Evolutionary conservation across 1,140 invertebrate species (phyloP).

Genomic region (Drosophila guanche): DNA sequence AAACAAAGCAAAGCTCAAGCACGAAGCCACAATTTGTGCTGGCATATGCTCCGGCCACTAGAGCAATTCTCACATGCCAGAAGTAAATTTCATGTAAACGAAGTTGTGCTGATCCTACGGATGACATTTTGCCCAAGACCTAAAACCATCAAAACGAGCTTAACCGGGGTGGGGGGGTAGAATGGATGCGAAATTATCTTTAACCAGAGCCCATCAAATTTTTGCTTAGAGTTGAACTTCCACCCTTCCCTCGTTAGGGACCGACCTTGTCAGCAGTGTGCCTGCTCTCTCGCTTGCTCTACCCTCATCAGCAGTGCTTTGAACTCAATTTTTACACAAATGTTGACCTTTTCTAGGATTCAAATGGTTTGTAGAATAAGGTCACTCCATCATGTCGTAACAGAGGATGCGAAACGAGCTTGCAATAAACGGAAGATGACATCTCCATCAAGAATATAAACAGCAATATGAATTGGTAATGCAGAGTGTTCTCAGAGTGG

Average conservation of each 20-base stretch:
- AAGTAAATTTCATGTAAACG: conserved; percentile 18
- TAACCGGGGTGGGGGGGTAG: not conserved
- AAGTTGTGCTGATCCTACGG: conserved; percentile 43
- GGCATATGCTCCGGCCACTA: conserved; percentile 16
- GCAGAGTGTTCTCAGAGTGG: not conserved
- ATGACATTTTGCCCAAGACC: conserved; percentile 47
- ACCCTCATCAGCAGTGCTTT: conserved; percentile 60
- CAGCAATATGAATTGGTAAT: conserved; percentile 27
- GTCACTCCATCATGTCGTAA: not conserved
- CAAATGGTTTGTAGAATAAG: conserved; percentile 19
- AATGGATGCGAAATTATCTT: conserved; percentile 21
- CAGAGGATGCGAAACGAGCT: not conserved
- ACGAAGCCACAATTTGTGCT: conserved; percentile 23
- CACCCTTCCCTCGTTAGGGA: not conserved
- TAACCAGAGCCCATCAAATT: not conserved
- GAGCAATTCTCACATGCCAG: not conserved
- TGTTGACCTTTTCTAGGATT: conserved; percentile 57
- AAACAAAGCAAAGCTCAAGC: conserved; percentile 39
- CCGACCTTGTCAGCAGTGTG: conserved; percentile 46
- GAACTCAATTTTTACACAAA: conserved; percentile 43
- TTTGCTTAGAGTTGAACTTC: conserved; percentile 31
- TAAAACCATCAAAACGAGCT: conserved; percentile 40
- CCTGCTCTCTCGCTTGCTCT: conserved; percentile 45
- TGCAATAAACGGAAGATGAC: conserved; percentile 17
- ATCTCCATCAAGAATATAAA: conserved; percentile 19